A percentile compares a stretch with the other conserved stretches of the same genome.
Conservation (phyloP, 2,888 invertebrate species). For the Pandemis corylana region DNA sequence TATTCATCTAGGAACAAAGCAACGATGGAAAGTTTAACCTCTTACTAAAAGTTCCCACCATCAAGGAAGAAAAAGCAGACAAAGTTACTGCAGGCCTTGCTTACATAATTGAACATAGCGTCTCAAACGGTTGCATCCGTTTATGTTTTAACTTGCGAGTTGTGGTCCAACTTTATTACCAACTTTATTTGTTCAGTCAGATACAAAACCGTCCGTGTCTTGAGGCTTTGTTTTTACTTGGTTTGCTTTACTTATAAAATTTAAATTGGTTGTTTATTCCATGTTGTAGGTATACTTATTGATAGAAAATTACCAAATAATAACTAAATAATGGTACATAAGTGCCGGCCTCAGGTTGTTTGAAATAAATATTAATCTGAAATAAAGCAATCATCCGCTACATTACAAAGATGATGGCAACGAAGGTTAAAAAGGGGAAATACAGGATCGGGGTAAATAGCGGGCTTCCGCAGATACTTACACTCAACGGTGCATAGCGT, state of each 20-base stretch:
- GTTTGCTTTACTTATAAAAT: not conserved
- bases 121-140: slow-evolving; percentile 79
- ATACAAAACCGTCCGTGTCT: slow-evolving; percentile 15
- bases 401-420: slow-evolving; percentile 32
- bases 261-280: not conserved
- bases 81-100: slow-evolving; percentile 49
- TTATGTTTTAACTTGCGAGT: slow-evolving; percentile 60
- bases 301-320: not conserved
- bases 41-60: slow-evolving; percentile 15
- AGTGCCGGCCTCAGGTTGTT: not conserved
- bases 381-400: slow-evolving; percentile 28
- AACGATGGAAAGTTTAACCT: not conserved
- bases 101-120: slow-evolving; percentile 71
- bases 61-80: slow-evolving; percentile 3
- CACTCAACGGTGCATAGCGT: slow-evolving; percentile 38
- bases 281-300: not conserved
- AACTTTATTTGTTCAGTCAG: slow-evolving; percentile 35
- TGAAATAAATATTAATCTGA: slow-evolving; percentile 18
- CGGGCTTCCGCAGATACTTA: slow-evolving; percentile 26
- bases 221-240: slow-evolving; percentile 4
- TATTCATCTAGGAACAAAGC: not conserved
- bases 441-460: slow-evolving; percentile 33
- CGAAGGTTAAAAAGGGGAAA: slow-evolving; percentile 34
- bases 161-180: slow-evolving; percentile 56
- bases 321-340: not conserved